Evolutionary conservation across 1,140 invertebrate genomes (phyloP), one percentile per base, ranked within the genome.

Genomic region (Diorhabda elongata): DNA sequence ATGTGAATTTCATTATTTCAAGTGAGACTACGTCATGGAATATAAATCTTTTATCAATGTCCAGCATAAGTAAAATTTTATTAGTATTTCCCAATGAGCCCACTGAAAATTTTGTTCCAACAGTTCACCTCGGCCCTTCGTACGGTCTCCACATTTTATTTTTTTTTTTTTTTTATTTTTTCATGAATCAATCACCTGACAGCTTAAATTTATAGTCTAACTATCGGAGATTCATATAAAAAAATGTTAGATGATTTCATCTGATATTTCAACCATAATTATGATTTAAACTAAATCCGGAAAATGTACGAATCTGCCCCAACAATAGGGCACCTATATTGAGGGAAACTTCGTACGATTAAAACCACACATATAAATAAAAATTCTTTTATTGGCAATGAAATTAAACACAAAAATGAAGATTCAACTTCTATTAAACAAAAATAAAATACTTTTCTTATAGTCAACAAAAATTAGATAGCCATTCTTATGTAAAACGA

Each of bases 101-200:
- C 26, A 26, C 26, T 26, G 26, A 26, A 26, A 26, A 26, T 26
- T 26, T 26, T 1, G 0, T 26, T 1, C 26, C 0, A 26, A 26
- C 26, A 26, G 26, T 26, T 26, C 26, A 26, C 26, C 26, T 26
- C 26, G 64, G 42, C 64, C 47, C 64, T 42, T 65, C 47, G 64
- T 63, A 45, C 61, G 61, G 52, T 65, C 56, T 65, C 52, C 47
- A 65, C 47, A 56, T 47, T 65, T 65, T 56, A 65, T 65, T 65
- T 65, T 65, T 52, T 65, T 57, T 65, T 65, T 65, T 65, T 52
- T 65, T 57, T 11, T 57, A 52, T 47, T 52, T 56, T 65, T 52
- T 26, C n/a, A 56, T 65, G 3, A 44, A 57, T 65, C 0, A 63
- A 45, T 45, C 61, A 44, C 61, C 42, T 63, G 61, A 63, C 61